phyloP scores from a whole-genome alignment of 2,888 invertebrate species.

The Callosobruchus maculatus region DNA sequence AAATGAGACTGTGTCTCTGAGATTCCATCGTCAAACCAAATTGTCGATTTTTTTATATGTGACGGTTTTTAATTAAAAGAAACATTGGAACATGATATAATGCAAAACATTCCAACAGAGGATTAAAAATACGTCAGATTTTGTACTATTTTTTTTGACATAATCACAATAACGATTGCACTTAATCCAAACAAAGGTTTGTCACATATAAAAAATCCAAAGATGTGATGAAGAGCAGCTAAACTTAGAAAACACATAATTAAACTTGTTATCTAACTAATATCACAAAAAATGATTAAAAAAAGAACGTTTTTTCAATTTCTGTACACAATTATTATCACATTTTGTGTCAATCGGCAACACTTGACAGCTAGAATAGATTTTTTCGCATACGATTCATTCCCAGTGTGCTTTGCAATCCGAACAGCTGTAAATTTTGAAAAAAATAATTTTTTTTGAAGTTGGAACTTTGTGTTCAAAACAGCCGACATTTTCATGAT shows the following conservation, averaged over 20 bases:
- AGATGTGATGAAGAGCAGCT: not conserved
- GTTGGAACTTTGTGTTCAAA: too few species aligned
- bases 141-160: not conserved
- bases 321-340: constrained; percentile 17
- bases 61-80: not conserved
- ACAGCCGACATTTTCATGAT: too few species aligned
- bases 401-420: not conserved
- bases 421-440: too few species aligned
- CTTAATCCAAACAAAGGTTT: not conserved
- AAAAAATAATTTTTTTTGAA: too few species aligned
- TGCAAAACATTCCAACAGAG: not conserved
- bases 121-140: too few species aligned
- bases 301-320: constrained; percentile 15
- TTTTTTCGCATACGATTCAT: constrained; percentile 18
- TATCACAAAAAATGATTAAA: constrained; percentile 29
- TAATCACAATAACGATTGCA: not conserved
- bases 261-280: constrained; percentile 27
- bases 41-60: not conserved
- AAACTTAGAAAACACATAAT: constrained; percentile 7
- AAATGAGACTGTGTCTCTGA: not conserved
- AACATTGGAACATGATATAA: not conserved
- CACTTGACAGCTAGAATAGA: constrained; percentile 22
- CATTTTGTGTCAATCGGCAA: constrained; percentile 1
- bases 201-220: not conserved
- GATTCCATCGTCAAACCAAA: not conserved